Percentiles rank a stretch among this genome's conserved stretches.
These are phyloP conservation scores for Solenodon paradoxus DNA, from an alignment of 2,113 vertebrate species.

Conservation along the genomic window DNA sequence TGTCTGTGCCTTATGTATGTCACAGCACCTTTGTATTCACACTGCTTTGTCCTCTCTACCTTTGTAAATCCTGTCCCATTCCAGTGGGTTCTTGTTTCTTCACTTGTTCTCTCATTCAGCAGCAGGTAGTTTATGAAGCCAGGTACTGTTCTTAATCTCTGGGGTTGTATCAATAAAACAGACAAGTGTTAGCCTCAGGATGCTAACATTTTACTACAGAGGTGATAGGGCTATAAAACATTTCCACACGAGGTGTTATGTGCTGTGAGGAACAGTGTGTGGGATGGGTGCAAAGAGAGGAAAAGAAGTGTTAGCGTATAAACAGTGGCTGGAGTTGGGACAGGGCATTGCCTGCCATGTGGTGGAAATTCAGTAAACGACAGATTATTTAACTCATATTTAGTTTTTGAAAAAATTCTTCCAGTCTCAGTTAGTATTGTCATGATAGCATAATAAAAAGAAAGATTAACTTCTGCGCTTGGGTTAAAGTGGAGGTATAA, in stretches of 20 bases:
- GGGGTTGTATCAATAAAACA: not conserved
- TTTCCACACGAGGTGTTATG: no score
- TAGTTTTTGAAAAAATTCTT: not conserved
- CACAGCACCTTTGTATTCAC: not conserved
- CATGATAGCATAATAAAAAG: not conserved
- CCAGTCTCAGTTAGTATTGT: not conserved
- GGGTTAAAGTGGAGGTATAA: no score
- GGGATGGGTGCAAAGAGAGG: not conserved
- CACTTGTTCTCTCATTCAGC: not conserved
- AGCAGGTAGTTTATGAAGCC: not conserved
- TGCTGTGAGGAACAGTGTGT: not conserved
- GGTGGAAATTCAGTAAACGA: not conserved
- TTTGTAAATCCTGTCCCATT: not conserved
- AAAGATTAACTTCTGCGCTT: not conserved
- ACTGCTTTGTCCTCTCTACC: not conserved
- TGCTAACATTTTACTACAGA: not conserved
- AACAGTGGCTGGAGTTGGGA: not conserved
- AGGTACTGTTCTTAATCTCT: not conserved
- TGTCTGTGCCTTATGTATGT: not conserved
- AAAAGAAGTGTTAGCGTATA: not conserved
- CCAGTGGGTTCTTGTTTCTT: not conserved
- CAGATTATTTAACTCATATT: not conserved
- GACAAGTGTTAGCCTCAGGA: not conserved
- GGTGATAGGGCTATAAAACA: no score
- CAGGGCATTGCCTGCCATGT: not conserved